A percentile compares a stretch with the other conserved stretches of the same genome.
Conservation (phyloP, 53 echinoderm and acorn worm species). For the Crossaster papposus region DNA sequence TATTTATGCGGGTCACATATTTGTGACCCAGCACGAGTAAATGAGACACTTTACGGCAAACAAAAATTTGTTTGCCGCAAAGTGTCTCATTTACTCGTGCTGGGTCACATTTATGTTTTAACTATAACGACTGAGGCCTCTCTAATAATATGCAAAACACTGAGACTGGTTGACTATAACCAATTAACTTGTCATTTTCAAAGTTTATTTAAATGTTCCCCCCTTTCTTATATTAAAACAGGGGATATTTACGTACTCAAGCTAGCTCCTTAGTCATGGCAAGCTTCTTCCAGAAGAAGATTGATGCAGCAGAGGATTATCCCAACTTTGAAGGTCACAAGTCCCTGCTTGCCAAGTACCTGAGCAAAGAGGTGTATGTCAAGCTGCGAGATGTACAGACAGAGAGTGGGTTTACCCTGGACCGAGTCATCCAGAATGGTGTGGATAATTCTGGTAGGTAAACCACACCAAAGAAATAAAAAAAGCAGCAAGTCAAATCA, state of each 20-base stretch:
- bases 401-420: conserved; percentile 78
- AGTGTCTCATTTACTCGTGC: too few species aligned
- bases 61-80: too few species aligned
- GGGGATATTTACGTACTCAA: conserved; percentile 34
- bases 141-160: too few species aligned
- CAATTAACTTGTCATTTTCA: too few species aligned
- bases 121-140: too few species aligned
- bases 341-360: conserved; percentile 74
- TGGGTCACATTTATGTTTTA: too few species aligned
- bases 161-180: too few species aligned
- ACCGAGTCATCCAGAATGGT: conserved; percentile 90
- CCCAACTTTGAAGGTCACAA: conserved; percentile 84
- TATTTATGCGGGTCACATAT: too few species aligned
- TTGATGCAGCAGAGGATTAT: conserved; percentile 70
- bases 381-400: conserved; percentile 83
- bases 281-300: conserved; percentile 73
- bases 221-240: background rate
- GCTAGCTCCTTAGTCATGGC: conserved; percentile 68
- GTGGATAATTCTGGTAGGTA: conserved; percentile 79
- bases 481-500: background rate
- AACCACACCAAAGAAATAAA: background rate
- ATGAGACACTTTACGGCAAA: too few species aligned
- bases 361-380: conserved; percentile 69
- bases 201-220: too few species aligned
- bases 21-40: too few species aligned